Conservation (phyloP, 1,140 invertebrate genomes). For the Myzus persicae region DNA sequence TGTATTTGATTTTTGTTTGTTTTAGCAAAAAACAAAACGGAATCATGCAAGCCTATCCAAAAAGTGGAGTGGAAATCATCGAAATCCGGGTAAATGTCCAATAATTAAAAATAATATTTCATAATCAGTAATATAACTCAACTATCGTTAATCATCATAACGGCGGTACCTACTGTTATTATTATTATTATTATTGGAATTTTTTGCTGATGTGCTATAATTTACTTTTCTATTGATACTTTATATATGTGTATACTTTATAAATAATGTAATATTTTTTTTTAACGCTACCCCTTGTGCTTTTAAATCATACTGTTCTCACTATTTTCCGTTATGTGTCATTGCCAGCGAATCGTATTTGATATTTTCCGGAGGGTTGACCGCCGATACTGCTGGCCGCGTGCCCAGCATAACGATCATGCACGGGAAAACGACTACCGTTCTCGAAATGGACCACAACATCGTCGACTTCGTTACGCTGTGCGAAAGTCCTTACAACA, state of each 20-base stretch:
- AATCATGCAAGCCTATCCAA: slow-evolving; percentile 88
- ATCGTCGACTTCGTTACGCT: slow-evolving; percentile 96
- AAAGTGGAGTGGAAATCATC: slow-evolving; percentile 95
- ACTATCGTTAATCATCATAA: neutral
- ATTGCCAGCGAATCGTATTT: slow-evolving; percentile 78
- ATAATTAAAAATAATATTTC: neutral
- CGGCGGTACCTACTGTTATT: no score
- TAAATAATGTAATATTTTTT: neutral
- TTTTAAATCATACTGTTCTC: slow-evolving; percentile 53
- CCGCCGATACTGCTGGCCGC: slow-evolving; percentile 85
- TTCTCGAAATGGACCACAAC: slow-evolving; percentile 98
- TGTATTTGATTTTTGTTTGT: neutral
- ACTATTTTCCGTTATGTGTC: slow-evolving; percentile 41
- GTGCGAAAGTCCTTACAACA: slow-evolving; percentile 91
- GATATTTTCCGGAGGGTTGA: slow-evolving; percentile 95
- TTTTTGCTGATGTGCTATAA: neutral
- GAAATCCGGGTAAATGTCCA: slow-evolving; percentile 77
- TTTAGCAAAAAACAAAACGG: slow-evolving; percentile 85
- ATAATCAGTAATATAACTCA: neutral
- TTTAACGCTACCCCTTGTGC: slow-evolving; percentile 6
- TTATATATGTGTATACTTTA: neutral
- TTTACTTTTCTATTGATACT: neutral
- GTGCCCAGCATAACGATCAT: slow-evolving; percentile 96
- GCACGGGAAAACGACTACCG: slow-evolving; percentile 92
- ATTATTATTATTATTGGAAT: slow-evolving; percentile 8